Base-by-base conservation (phyloP, 2,797 vertebrate genomes). In the Ciconia nigra region DNA sequence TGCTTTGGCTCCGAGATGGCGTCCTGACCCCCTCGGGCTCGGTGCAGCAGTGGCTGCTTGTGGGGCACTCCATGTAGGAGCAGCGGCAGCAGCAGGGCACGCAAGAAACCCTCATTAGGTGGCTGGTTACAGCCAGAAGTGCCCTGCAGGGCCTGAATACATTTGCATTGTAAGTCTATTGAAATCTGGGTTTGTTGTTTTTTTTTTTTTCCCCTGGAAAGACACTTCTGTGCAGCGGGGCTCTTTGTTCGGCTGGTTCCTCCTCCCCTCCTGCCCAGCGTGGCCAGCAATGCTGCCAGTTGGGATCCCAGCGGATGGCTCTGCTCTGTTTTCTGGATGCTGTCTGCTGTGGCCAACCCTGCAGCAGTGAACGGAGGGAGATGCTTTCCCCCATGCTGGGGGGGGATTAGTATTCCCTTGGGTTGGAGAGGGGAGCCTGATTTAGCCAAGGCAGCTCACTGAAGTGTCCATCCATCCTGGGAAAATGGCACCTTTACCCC, bases 81-180 rank as follows among this genome's bases (percentile, higher is more conserved):
- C 59, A 49, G 49, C 5, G 4, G 65, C 69, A 71, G 93, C 89
- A 90, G 93, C 62, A 83, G 59, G 69, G 13, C 57, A 39, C 1
- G 12, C 46, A 16, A 20, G 79, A 55, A 79, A 20, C 49, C 72
- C 78, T 94, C 85, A 28, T 69, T 84, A 33, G 84, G 31, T 29
- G 35, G 3, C 91, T 91, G 90, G 54, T 26, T 82, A 9, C 73
- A 91, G 70, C 66, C 90, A 69, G 70, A 82, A 85, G 57, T 90
- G 83, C 93, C 89, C 95, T 78, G 73, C 18, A 11, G 89, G 71
- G 47, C 59, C 52, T 58, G 97, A 95, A 90, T 95, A 70, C 41
- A 86, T 97, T 96, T 96, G 96, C 97, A 97, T 97, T 25, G 33
- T 89, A 82, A 66, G 58, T 87, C 91, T 65, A 58, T 87, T 91